Evolutionary conservation across 2,113 vertebrate species (phyloP).

Genomic region (Synchiropus splendidus): DNA sequence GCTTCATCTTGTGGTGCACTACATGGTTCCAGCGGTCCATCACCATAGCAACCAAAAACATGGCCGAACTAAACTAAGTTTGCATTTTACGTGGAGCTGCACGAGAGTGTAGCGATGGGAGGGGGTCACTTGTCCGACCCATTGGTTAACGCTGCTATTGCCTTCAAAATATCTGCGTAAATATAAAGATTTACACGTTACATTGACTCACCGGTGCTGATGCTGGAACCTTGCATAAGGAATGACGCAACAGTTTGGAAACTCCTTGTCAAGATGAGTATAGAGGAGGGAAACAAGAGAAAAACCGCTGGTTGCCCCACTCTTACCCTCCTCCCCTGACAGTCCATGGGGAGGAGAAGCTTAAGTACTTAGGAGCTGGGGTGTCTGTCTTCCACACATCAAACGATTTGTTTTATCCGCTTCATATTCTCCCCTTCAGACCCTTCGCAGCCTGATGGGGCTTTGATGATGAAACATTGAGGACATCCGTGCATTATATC

Average conservation of each 20-base stretch:
- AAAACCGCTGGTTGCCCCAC: slow-evolving; percentile 36
- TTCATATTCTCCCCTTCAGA: slow-evolving; percentile 70
- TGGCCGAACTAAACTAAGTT: too few relatives aligned
- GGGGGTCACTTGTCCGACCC: too few relatives aligned
- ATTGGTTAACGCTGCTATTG: too few relatives aligned
- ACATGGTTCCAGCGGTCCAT: too few relatives aligned
- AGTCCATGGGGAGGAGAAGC: slow-evolving; percentile 65
- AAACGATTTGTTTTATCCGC: slow-evolving; percentile 76
- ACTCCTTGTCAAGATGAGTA: slow-evolving; percentile 43
- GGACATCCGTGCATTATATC: slow-evolving; percentile 68
- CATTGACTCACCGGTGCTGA: slow-evolving; percentile 38
- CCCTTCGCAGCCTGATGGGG: slow-evolving; percentile 52
- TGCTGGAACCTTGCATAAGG: slow-evolving; percentile 57
- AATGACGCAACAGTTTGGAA: slow-evolving; percentile 67
- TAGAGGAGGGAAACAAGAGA: slow-evolving; percentile 40
- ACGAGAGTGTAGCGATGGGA: too few relatives aligned
- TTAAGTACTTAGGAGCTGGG: slow-evolving; percentile 70
- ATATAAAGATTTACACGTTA: too few relatives aligned
- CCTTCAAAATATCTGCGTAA: too few relatives aligned
- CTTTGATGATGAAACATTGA: slow-evolving; percentile 77
- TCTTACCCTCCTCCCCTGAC: slow-evolving; percentile 44
- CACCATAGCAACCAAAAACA: too few relatives aligned
- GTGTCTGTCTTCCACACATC: slow-evolving; percentile 75
- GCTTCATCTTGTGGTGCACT: too few relatives aligned
- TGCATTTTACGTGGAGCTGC: too few relatives aligned